Evolutionary conservation across 1,140 invertebrate genomes (phyloP).

Genomic region (Pentalonia nigronervosa): DNA sequence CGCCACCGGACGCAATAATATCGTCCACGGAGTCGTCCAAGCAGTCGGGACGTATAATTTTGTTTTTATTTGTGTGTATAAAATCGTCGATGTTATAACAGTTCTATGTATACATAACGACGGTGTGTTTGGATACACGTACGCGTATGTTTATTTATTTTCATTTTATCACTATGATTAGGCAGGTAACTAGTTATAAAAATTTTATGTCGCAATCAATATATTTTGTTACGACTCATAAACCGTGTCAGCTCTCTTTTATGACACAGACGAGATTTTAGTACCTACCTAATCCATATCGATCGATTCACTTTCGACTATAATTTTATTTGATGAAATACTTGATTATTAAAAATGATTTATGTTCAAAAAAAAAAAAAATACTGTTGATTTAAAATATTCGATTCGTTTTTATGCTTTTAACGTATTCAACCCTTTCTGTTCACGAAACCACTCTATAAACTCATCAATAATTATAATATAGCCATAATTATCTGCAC

Average conservation of each 20-base stretch:
- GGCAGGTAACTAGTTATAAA: not conserved
- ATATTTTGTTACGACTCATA: not conserved
- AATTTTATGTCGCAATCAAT: not conserved
- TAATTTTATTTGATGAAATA: not conserved
- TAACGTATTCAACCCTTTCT: not conserved
- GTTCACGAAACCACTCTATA: too few species aligned
- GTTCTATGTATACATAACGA: not conserved
- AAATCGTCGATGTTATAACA: not conserved
- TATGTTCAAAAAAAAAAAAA: not conserved
- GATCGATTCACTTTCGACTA: not conserved
- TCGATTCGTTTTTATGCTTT: not conserved
- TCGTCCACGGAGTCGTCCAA: not conserved
- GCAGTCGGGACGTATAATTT: not conserved
- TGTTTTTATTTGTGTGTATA: not conserved
- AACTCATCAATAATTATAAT: too few species aligned
- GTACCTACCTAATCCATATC: not conserved
- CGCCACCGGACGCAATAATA: not conserved
- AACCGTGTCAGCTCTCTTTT: not conserved
- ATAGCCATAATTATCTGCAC: too few species aligned
- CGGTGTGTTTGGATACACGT: too few species aligned
- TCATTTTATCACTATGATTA: slow-evolving; percentile 2
- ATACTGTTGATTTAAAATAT: not conserved
- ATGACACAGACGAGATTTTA: not conserved
- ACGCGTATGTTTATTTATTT: not conserved
- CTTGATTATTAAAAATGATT: not conserved